A percentile compares a stretch with the other conserved stretches of the same genome.
Evolutionary conservation across 2,113 vertebrate genomes (phyloP).

Genomic region (Nesogale talazaci): DNA sequence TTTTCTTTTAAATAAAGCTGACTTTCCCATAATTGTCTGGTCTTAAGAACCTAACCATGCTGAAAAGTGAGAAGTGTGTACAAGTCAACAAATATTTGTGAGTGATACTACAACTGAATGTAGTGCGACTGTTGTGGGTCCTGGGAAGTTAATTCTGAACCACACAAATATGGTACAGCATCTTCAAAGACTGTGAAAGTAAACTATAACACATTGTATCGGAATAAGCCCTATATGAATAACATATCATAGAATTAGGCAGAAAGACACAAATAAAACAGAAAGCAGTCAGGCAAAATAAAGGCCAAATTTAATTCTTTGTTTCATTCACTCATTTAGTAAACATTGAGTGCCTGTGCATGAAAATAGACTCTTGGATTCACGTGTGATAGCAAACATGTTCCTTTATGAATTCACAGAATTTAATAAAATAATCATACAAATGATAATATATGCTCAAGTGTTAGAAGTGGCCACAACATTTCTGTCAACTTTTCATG

Average conservation of each 20-base stretch:
- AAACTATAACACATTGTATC: background rate
- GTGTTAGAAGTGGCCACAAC: background rate
- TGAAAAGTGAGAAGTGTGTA: background rate
- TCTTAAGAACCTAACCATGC: background rate
- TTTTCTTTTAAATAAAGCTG: background rate
- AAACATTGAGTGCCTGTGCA: background rate
- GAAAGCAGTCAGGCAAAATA: slow-evolving; percentile 15
- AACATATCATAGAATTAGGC: slow-evolving; percentile 45
- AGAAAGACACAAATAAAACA: slow-evolving; percentile 32
- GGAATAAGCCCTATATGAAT: background rate
- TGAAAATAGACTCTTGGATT: background rate
- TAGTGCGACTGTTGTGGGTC: background rate
- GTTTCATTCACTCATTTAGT: slow-evolving; percentile 16
- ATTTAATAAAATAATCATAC: slow-evolving; percentile 6
- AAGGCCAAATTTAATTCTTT: background rate
- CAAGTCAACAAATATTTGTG: slow-evolving; percentile 37
- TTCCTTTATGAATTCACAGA: background rate
- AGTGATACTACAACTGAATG: background rate
- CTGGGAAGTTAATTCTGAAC: slow-evolving; percentile 10
- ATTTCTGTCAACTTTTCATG: no score
- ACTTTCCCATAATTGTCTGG: background rate
- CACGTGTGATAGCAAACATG: background rate
- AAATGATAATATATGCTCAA: background rate
- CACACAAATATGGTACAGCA: background rate
- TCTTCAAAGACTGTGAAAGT: slow-evolving; percentile 46